phyloP scores from a whole-genome alignment of 2,797 vertebrate species.

The Sebastes oblongus region DNA sequence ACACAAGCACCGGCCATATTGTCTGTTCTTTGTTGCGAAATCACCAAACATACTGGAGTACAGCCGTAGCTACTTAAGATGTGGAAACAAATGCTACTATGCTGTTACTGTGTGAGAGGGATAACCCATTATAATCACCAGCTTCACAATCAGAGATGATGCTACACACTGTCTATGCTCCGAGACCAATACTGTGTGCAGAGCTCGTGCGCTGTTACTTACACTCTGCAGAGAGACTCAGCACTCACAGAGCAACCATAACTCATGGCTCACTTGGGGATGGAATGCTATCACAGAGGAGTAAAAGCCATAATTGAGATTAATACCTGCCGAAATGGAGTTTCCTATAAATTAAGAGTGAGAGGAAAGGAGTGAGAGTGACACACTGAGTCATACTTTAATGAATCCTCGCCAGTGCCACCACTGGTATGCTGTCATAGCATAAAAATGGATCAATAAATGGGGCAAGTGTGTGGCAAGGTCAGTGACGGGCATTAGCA shows the following conservation, averaged over 20 bases:
- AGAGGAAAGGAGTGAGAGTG: constrained; percentile 24
- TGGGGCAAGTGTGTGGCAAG: background rate
- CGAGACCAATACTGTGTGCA: background rate
- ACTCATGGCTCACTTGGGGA: constrained; percentile 47
- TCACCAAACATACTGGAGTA: background rate
- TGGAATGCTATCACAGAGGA: constrained; percentile 34
- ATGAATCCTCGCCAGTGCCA: constrained; percentile 28
- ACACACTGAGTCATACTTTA: constrained; percentile 31
- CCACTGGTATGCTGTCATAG: constrained; percentile 6
- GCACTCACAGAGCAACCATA: constrained; percentile 36
- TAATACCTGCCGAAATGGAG: constrained; percentile 43
- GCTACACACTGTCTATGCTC: background rate
- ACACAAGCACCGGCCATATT: background rate
- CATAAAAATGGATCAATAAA: constrained; percentile 15
- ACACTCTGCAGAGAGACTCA: constrained; percentile 6
- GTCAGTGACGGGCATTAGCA: background rate
- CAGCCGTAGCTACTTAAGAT: background rate
- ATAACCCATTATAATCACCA: background rate
- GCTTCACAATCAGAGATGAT: background rate
- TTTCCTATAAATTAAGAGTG: constrained; percentile 36
- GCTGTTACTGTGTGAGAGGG: background rate
- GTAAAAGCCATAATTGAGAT: constrained; percentile 58
- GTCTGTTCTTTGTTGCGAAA: background rate
- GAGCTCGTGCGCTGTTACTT: background rate
- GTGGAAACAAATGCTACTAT: constrained; percentile 1